These are phyloP conservation scores for Liodrosophila aerea DNA, from an alignment of 2,888 invertebrate species.

Conservation along the genomic window DNA sequence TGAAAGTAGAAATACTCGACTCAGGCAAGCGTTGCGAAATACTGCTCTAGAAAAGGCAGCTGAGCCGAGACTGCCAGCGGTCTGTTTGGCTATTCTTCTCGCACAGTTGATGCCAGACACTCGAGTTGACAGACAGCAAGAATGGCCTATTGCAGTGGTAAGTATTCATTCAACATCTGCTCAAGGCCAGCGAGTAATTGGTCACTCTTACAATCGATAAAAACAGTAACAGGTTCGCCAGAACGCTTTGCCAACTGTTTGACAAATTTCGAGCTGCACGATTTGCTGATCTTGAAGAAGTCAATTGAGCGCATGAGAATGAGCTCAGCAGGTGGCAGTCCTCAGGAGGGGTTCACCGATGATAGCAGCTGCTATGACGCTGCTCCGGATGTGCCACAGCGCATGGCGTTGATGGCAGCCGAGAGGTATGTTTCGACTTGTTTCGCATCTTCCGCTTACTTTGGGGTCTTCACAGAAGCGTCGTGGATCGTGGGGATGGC, in stretches of 20 bases:
- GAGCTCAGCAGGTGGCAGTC: constrained; percentile 16
- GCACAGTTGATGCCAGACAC: constrained; percentile 31
- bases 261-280: constrained; percentile 87
- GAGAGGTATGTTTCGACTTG: constrained; percentile 58
- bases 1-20: constrained; percentile 35
- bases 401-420: constrained; percentile 75
- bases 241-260: constrained; percentile 79
- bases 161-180: constrained; percentile 5
- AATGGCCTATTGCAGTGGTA: constrained; percentile 67
- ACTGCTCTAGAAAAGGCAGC: neutral
- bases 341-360: neutral
- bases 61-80: too few species aligned
- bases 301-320: constrained; percentile 71
- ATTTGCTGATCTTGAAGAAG: constrained; percentile 85
- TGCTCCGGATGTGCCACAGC: constrained; percentile 41
- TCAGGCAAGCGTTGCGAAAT: constrained; percentile 47
- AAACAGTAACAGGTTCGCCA: constrained; percentile 53
- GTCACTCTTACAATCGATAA: neutral
- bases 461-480: neutral
- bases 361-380: constrained; percentile 4
- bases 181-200: neutral
- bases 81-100: constrained; percentile 9
- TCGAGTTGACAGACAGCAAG: constrained; percentile 1
- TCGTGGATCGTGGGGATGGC: constrained; percentile 6
- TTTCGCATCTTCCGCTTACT: neutral